Percentiles rank a stretch among this genome's conserved stretches.
Evolutionary conservation across 2,797 vertebrate species (phyloP).

Genomic region (Notoglanidium macrostoma): DNA sequence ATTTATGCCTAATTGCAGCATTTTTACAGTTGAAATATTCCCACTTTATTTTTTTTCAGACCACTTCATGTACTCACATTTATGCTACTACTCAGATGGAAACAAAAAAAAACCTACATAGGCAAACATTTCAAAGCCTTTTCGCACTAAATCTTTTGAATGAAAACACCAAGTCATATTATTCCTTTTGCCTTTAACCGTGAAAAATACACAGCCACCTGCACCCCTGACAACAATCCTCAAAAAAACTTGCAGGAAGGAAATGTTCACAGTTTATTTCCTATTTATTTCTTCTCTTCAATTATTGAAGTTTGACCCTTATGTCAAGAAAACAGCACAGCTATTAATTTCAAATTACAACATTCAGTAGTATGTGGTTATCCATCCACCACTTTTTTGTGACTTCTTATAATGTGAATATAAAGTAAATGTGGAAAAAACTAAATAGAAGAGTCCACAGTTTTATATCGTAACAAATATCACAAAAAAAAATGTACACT

Average conservation of each 20-base stretch:
- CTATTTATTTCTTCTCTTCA: neutral
- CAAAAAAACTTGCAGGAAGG: neutral
- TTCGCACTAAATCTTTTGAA: neutral
- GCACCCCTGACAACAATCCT: neutral
- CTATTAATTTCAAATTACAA: neutral
- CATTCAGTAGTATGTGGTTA: neutral
- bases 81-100: neutral
- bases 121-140: neutral
- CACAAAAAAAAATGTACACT: neutral
- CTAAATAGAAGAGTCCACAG: neutral
- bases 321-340: neutral
- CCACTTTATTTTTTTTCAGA: neutral
- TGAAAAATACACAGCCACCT: neutral
- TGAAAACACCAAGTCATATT: neutral
- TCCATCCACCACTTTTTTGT: neutral
- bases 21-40: neutral
- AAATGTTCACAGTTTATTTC: conserved; percentile 8
- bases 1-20: neutral
- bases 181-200: neutral
- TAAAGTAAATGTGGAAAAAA: neutral
- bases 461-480: neutral
- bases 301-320: conserved; percentile 1
- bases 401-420: neutral
- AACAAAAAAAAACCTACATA: neutral
- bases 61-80: neutral